Evolutionary conservation across 2,888 invertebrate species (phyloP).

Genomic region (Phasia obesa): DNA sequence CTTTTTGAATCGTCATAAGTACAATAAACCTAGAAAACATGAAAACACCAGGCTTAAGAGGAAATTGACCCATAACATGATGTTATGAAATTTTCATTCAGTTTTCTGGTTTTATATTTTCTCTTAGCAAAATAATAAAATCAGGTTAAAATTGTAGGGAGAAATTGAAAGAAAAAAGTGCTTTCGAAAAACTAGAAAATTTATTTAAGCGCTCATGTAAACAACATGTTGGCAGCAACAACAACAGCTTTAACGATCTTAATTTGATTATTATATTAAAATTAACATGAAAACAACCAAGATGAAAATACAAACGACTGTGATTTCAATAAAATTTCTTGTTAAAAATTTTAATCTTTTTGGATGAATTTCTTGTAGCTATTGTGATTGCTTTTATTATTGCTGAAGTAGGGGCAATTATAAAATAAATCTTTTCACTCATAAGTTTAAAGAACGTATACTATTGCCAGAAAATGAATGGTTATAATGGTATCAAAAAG

Average conservation of each 20-base stretch:
- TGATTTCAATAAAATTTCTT: too few relatives aligned
- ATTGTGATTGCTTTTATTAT: too few relatives aligned
- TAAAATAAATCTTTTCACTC: too few relatives aligned
- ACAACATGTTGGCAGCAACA: background rate
- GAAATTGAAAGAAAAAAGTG: background rate
- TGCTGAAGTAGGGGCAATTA: too few relatives aligned
- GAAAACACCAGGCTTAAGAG: constrained; percentile 9
- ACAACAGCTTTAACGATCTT: constrained; percentile 1
- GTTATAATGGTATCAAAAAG: too few relatives aligned
- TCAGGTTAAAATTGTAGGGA: background rate
- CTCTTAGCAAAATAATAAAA: background rate
- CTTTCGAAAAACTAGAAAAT: background rate
- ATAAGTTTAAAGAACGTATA: too few relatives aligned
- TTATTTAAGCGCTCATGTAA: background rate
- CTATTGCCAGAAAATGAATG: too few relatives aligned
- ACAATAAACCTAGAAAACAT: constrained; percentile 16
- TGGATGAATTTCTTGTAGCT: too few relatives aligned
- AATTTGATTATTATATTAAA: background rate
- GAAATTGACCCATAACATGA: constrained; percentile 44
- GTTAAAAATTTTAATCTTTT: too few relatives aligned
- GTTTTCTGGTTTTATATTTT: background rate
- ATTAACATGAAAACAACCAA: background rate
- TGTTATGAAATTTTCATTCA: constrained; percentile 14
- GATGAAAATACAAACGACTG: too few relatives aligned
- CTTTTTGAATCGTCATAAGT: background rate